phyloP scores from a whole-genome alignment of 1,140 invertebrate species.

The Thaumatotibia leucotreta region DNA sequence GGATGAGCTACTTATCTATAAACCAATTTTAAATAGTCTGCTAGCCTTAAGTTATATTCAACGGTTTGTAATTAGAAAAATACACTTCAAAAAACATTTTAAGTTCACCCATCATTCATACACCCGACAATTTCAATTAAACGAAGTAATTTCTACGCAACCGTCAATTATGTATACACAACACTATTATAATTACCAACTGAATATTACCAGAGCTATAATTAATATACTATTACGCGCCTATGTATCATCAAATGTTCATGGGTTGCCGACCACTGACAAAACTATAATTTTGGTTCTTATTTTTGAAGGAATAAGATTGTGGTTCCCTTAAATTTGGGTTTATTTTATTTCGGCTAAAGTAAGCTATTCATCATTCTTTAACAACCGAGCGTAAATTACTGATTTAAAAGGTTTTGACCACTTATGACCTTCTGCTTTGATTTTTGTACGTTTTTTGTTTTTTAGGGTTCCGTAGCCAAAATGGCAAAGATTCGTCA shows the following conservation, averaged over 20 bases:
- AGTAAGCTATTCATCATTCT: conserved; percentile 34
- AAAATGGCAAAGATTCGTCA: too few relatives aligned
- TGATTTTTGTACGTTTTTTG: too few relatives aligned
- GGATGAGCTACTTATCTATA: too few relatives aligned
- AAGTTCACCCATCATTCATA: neutral
- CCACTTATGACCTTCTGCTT: conserved; percentile 21
- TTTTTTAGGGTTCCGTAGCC: too few relatives aligned
- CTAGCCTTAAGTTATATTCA: too few relatives aligned
- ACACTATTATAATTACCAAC: conserved; percentile 29
- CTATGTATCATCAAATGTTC: conserved; percentile 26
- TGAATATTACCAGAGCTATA: conserved; percentile 26
- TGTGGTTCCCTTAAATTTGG: neutral
- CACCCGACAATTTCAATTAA: conserved; percentile 1
- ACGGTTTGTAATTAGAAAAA: neutral
- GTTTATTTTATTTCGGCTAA: conserved; percentile 11
- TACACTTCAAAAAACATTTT: neutral
- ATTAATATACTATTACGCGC: conserved; percentile 36
- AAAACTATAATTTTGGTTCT: neutral
- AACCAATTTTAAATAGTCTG: too few relatives aligned
- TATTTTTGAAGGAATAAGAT: neutral
- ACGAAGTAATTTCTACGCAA: neutral
- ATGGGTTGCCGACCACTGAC: conserved; percentile 5
- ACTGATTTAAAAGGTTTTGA: conserved; percentile 28
- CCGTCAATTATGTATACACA: conserved; percentile 20
- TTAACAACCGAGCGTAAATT: conserved; percentile 38